Percentiles rank a stretch among this genome's conserved stretches.
phyloP scores from a whole-genome alignment of 2,888 invertebrate species.

The Coenonympha arcania region DNA sequence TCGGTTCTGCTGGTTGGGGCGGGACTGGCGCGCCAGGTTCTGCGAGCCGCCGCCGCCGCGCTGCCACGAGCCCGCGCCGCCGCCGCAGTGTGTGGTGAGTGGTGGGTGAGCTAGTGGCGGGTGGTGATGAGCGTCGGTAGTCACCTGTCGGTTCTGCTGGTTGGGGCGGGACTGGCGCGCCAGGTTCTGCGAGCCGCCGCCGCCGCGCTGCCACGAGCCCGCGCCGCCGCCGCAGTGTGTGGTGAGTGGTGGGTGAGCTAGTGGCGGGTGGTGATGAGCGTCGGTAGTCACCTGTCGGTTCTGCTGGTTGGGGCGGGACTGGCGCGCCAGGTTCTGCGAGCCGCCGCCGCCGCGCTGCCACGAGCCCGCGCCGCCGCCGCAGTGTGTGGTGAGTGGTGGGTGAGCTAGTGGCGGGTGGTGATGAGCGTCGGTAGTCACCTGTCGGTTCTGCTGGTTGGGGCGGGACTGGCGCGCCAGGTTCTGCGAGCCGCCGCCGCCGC shows the following conservation, averaged over 20 bases:
- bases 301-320: constrained; percentile 16
- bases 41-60: constrained; percentile 47
- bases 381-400: too few relatives aligned
- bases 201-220: constrained; percentile 60
- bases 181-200: constrained; percentile 33
- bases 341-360: constrained; percentile 67
- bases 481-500: too few relatives aligned
- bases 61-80: constrained; percentile 51
- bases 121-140: not conserved
- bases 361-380: constrained; percentile 35
- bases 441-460: too few relatives aligned
- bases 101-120: too few relatives aligned
- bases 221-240: constrained; percentile 26
- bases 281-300: constrained; percentile 9
- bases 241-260: too few relatives aligned
- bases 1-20: constrained; percentile 16
- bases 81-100: too few relatives aligned
- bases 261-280: too few relatives aligned
- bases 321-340: constrained; percentile 26
- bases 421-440: too few relatives aligned
- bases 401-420: too few relatives aligned
- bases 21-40: constrained; percentile 23
- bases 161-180: constrained; percentile 18
- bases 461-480: too few relatives aligned
- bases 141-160: constrained; percentile 15